These are phyloP conservation scores for Drosophila pruinosa DNA, from an alignment of 1,140 invertebrate species.

Conservation along the genomic window DNA sequence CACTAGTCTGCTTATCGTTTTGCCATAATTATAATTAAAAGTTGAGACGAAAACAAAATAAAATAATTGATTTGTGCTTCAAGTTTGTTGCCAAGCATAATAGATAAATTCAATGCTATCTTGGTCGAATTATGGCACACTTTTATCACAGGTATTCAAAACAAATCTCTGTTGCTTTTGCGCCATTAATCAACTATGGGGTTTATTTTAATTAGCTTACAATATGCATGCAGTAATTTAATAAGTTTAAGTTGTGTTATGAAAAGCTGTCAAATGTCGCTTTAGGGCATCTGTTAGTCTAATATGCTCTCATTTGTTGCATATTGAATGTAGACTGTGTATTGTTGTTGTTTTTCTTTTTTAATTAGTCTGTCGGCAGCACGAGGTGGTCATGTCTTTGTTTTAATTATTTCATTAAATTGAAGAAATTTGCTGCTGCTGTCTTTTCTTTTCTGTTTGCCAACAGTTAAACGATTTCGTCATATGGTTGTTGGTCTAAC, in stretches of 20 bases:
- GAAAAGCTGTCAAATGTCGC: too few relatives aligned
- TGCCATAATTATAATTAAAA: slow-evolving; percentile 50
- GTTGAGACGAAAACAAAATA: not conserved
- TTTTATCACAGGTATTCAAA: too few relatives aligned
- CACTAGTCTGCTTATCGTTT: slow-evolving; percentile 48
- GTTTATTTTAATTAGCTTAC: not conserved
- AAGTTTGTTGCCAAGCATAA: not conserved
- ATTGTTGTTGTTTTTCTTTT: slow-evolving; percentile 29
- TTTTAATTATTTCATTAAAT: slow-evolving; percentile 77
- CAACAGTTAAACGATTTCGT: slow-evolving; percentile 53
- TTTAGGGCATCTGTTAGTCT: not conserved
- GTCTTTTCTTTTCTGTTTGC: slow-evolving; percentile 16
- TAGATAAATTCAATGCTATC: not conserved
- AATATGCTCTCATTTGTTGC: not conserved
- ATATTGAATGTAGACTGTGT: not conserved
- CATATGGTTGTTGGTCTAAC: slow-evolving; percentile 41
- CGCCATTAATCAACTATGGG: not conserved
- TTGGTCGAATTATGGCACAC: not conserved
- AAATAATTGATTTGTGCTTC: too few relatives aligned
- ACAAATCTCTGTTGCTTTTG: not conserved
- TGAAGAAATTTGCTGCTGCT: slow-evolving; percentile 57
- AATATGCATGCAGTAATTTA: not conserved
- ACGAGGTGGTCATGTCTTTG: slow-evolving; percentile 30
- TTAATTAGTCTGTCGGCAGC: slow-evolving; percentile 51
- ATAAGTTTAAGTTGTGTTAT: not conserved